A percentile compares a stretch with the other conserved stretches of the same genome.
These are phyloP conservation scores for Heliconius melpomene DNA, from an alignment of 1,140 invertebrate species.

Conservation along the genomic window DNA sequence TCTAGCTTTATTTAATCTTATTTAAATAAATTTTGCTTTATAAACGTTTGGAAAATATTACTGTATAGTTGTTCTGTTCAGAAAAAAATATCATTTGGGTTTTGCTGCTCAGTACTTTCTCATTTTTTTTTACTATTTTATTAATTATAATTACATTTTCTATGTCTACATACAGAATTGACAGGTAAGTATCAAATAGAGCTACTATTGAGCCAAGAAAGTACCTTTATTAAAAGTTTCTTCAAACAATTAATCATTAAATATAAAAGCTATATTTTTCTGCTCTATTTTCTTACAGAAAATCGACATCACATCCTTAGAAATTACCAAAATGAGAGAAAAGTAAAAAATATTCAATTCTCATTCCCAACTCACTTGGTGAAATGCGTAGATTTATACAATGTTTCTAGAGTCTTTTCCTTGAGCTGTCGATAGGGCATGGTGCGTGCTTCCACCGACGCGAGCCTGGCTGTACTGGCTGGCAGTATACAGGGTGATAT, in stretches of 20 bases:
- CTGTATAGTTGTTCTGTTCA: too few species aligned
- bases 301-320: not conserved
- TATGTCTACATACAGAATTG: too few species aligned
- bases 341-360: not conserved
- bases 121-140: too few species aligned
- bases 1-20: too few species aligned
- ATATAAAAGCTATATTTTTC: not conserved
- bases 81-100: too few species aligned
- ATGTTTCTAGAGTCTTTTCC: slow-evolving; percentile 59
- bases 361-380: slow-evolving; percentile 57
- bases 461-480: slow-evolving; percentile 19
- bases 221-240: not conserved
- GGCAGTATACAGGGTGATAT: slow-evolving; percentile 21
- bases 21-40: too few species aligned
- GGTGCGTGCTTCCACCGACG: slow-evolving; percentile 22
- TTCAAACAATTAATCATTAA: not conserved
- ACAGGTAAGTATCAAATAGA: too few species aligned
- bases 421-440: slow-evolving; percentile 66
- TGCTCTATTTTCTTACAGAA: not conserved
- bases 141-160: too few species aligned
- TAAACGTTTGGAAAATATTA: too few species aligned
- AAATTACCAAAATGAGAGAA: not conserved
- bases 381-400: slow-evolving; percentile 63
- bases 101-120: too few species aligned
- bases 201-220: not conserved